A percentile compares a stretch with the other conserved stretches of the same genome.
These are phyloP conservation scores for Clepsis dumicolana DNA, from an alignment of 2,888 invertebrate genomes.

Conservation along the genomic window DNA sequence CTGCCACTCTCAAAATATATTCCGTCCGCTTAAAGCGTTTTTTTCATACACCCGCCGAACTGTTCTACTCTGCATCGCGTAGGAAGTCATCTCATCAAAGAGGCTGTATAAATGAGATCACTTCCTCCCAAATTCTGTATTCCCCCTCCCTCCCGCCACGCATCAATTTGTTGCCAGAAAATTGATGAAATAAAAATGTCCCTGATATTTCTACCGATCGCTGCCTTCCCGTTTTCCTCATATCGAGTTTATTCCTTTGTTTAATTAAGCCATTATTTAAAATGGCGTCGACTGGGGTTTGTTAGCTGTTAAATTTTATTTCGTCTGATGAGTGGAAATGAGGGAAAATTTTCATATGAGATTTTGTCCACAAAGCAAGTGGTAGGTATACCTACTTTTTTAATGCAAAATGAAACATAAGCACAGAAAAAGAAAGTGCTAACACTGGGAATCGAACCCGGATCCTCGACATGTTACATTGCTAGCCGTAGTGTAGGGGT, in stretches of 20 bases:
- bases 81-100: slow-evolving; percentile 54
- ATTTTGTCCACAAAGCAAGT: too few species aligned
- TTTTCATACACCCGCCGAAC: not conserved
- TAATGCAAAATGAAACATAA: too few species aligned
- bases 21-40: not conserved
- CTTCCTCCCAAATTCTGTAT: slow-evolving; percentile 55
- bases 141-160: slow-evolving; percentile 46
- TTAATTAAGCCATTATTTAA: slow-evolving; percentile 11
- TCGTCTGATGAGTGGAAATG: too few species aligned
- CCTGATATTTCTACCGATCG: slow-evolving; percentile 53
- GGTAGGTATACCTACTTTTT: too few species aligned
- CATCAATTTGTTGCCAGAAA: slow-evolving; percentile 64
- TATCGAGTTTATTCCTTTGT: slow-evolving; percentile 10
- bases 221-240: slow-evolving; percentile 26
- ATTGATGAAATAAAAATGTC: slow-evolving; percentile 70
- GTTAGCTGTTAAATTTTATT: not conserved
- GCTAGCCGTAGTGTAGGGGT: too few species aligned
- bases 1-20: too few species aligned
- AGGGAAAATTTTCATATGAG: too few species aligned
- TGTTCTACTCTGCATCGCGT: slow-evolving; percentile 1
- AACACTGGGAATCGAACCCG: too few species aligned
- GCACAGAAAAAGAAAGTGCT: too few species aligned
- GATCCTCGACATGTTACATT: too few species aligned
- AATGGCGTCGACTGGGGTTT: not conserved
- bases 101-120: slow-evolving; percentile 66